Evolutionary conservation across 2,113 vertebrate genomes (phyloP).

Genomic region (Siniperca chuatsi): DNA sequence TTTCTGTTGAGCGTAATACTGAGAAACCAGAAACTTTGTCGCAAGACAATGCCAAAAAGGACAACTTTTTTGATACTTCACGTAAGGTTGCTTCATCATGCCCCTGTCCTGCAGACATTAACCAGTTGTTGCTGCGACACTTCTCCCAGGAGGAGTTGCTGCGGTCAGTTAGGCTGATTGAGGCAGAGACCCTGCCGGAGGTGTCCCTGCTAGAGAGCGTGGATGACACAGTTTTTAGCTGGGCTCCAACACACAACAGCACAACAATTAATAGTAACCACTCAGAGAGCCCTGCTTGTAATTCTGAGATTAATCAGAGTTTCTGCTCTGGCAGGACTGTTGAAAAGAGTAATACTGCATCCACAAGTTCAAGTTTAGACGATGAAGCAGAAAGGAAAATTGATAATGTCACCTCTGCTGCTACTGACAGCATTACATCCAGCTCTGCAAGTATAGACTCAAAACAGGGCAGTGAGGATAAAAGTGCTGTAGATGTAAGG

Average conservation of each 20-base stretch:
- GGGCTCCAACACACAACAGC: constrained; percentile 33
- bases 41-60: constrained; percentile 9
- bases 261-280: neutral
- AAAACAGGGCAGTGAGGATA: constrained; percentile 20
- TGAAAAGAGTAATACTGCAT: neutral
- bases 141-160: constrained; percentile 84
- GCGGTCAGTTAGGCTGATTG: constrained; percentile 79
- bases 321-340: constrained; percentile 14
- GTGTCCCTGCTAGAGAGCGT: constrained; percentile 85
- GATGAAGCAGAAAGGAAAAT: constrained; percentile 13
- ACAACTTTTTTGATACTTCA: neutral
- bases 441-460: constrained; percentile 23
- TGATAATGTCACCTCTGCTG: constrained; percentile 17
- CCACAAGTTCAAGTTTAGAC: constrained; percentile 22
- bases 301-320: constrained; percentile 14
- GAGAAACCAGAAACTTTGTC: neutral
- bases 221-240: constrained; percentile 76
- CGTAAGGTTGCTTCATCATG: neutral
- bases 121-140: constrained; percentile 83
- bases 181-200: constrained; percentile 89
- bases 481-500: neutral
- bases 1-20: neutral
- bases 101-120: constrained; percentile 64
- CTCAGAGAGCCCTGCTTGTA: constrained; percentile 3
- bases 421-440: constrained; percentile 30